Base-by-base conservation (phyloP, 1,140 invertebrate genomes). In the Apis cerana region DNA sequence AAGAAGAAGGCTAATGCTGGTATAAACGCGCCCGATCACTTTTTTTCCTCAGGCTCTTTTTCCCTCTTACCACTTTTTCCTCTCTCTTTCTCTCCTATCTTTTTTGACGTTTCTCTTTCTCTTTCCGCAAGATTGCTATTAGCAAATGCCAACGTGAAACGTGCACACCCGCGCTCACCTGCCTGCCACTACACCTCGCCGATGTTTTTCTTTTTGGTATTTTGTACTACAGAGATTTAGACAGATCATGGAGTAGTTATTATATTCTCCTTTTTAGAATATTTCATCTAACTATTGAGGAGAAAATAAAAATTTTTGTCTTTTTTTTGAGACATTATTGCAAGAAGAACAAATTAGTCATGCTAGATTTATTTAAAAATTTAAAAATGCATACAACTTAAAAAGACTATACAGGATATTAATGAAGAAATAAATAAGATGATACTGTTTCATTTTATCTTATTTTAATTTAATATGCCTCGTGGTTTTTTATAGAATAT, bases 131-230 rank as follows among this genome's bases (percentile, higher is more conserved):
- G 71, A 89, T 87, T 80, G 85, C 89, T 89, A 87, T 88, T 86
- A 90, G 88, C 88, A 83, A 89, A 89, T 89, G 89, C 89, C 89
- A 90, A 86, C 89, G 84, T 68, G 85, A 89, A 86, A 89, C 74
- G 84, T 85, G 81, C 77, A 82, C 86, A 76, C 78, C 75, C 84
- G 76, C 83, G 80, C 80, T 89, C 89, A 88, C 88, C 88, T 89
- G 88, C 83, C 83, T 89, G 86, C 87, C 88, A 88, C 87, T 85
- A 89, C 87, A 86, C 82, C 88, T 88, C 87, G 64, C 65, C 58
- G 54, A 84, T 68, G 64, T 84, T 81, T 48, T 48, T 64, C 69
- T 75, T 61, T 72, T 23, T 15, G 56, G 27, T 12, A 33, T 21
- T 9, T 43, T n/a, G 43, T 64, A 23, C n/a, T 21, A 27, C 21